phyloP scores from a whole-genome alignment of 2,113 vertebrate species.

The Scopus umbretta region DNA sequence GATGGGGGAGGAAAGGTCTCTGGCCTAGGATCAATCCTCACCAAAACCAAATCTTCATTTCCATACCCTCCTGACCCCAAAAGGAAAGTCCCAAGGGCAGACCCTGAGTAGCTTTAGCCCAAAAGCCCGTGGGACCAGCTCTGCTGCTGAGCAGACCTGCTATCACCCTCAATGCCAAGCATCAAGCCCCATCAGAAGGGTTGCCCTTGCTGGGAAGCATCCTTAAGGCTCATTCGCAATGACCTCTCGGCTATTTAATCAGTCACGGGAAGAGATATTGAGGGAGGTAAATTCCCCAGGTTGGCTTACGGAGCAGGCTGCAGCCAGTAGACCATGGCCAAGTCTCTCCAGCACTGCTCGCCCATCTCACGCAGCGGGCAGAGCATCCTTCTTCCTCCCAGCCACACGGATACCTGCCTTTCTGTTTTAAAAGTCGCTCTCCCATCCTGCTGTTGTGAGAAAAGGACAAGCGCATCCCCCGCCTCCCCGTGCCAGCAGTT shows the following conservation, averaged over 20 bases:
- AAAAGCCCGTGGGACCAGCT: rapidly evolving
- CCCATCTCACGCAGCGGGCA: rapidly evolving
- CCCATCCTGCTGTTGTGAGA: background rate
- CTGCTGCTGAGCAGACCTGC: background rate
- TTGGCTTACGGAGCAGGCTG: background rate
- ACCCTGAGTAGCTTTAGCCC: background rate
- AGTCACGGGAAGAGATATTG: background rate
- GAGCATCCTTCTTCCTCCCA: background rate
- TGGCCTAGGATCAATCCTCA: background rate
- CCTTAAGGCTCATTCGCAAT: background rate
- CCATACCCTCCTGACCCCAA: rapidly evolving
- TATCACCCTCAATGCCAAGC: background rate
- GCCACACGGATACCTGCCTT: background rate
- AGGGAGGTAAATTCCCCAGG: background rate
- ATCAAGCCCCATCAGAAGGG: background rate
- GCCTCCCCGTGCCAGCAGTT: background rate
- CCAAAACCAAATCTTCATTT: background rate
- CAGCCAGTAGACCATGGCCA: background rate
- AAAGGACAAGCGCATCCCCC: background rate
- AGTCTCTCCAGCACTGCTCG: background rate
- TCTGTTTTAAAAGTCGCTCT: background rate
- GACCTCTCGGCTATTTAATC: background rate
- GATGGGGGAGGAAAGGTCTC: background rate
- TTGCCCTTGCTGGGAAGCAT: background rate
- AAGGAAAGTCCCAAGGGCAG: background rate